These are phyloP conservation scores for Trissolcus japonicus DNA, from an alignment of 2,888 invertebrate genomes.

Conservation along the genomic window DNA sequence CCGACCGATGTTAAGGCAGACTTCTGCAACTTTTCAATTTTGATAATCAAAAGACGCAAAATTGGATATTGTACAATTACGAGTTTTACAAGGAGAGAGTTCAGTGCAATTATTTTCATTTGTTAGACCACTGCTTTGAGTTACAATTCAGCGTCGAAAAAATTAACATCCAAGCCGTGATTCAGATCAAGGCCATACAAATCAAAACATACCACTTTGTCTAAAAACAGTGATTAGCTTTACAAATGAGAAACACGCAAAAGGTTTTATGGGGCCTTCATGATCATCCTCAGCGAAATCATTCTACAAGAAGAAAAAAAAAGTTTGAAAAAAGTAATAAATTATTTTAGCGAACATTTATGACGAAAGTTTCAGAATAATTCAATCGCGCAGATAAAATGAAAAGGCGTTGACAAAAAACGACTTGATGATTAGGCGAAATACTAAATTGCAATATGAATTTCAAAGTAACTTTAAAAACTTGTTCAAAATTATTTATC, in stretches of 20 bases:
- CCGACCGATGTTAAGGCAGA: too few species aligned
- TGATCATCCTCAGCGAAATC: neutral
- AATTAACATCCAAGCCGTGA: too few species aligned
- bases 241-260: conserved; percentile 3
- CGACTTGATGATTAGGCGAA: neutral
- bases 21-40: too few species aligned
- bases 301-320: neutral
- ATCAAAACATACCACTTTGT: too few species aligned
- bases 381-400: neutral
- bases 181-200: too few species aligned
- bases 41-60: too few species aligned
- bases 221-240: conserved; percentile 4
- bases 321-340: neutral
- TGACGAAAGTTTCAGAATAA: neutral
- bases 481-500: neutral
- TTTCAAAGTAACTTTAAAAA: neutral
- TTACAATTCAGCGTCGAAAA: too few species aligned
- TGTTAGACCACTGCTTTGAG: too few species aligned
- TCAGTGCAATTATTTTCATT: too few species aligned
- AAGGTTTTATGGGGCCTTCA: neutral
- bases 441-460: neutral
- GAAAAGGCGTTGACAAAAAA: neutral
- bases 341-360: neutral
- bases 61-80: too few species aligned
- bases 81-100: too few species aligned